phyloP scores from a whole-genome alignment of 2,797 vertebrate genomes.

The Sebastes diploproa region DNA sequence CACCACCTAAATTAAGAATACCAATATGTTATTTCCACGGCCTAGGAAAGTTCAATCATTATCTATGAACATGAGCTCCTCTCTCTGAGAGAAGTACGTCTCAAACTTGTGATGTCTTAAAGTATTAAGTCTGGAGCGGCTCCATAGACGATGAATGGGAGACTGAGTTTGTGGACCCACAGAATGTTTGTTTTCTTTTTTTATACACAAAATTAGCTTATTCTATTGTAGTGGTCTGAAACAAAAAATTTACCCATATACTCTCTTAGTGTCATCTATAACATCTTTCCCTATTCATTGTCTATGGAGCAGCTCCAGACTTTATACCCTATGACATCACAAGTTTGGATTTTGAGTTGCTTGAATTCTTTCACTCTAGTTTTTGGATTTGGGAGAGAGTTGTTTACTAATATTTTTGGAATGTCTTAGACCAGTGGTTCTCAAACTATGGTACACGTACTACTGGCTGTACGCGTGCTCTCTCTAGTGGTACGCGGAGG shows the following conservation, averaged over 20 bases:
- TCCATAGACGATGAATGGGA: not conserved
- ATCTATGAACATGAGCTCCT: not conserved
- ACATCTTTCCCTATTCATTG: not conserved
- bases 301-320: not conserved
- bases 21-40: no score
- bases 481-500: no score
- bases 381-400: not conserved
- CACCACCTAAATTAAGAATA: no score
- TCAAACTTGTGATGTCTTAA: no score
- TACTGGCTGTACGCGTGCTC: no score
- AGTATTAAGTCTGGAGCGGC: not conserved
- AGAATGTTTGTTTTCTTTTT: no score
- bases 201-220: not conserved
- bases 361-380: not conserved
- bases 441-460: no score
- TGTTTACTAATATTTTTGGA: not conserved
- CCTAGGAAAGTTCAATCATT: no score
- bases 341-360: not conserved
- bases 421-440: not conserved
- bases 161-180: no score
- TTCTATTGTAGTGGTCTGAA: not conserved
- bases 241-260: no score
- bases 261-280: not conserved
- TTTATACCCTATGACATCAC: not conserved
- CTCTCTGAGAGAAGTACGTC: not conserved